These are phyloP conservation scores for Myotis yumanensis DNA, from an alignment of 2,113 vertebrate genomes.

Conservation along the genomic window DNA sequence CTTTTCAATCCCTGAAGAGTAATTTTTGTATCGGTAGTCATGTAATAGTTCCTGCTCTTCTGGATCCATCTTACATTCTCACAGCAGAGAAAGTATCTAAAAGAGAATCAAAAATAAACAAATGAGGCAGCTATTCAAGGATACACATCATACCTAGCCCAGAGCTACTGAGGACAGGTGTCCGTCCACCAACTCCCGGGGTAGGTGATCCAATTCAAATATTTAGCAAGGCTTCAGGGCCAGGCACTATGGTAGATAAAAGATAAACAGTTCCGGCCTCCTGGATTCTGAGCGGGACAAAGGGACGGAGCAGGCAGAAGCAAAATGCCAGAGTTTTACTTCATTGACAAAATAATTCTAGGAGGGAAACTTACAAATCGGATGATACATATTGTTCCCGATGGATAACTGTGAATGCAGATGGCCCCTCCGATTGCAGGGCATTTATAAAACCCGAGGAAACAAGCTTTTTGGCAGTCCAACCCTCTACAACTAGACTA, in stretches of 20 bases:
- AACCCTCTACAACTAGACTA: not conserved
- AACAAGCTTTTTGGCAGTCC: not conserved
- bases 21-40: slow-evolving; percentile 96
- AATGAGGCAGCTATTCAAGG: not conserved
- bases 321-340: not conserved
- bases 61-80: slow-evolving; percentile 93
- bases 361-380: not conserved
- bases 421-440: fast-evolving
- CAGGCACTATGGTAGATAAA: not conserved
- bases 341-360: not conserved
- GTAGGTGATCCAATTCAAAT: slow-evolving; percentile 35
- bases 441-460: not conserved
- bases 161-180: not conserved
- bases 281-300: not conserved
- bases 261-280: not conserved
- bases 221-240: slow-evolving; percentile 41
- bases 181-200: not conserved
- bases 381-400: not conserved
- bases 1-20: slow-evolving; percentile 94
- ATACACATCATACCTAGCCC: not conserved
- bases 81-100: slow-evolving; percentile 51
- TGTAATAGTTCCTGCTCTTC: slow-evolving; percentile 94
- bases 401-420: not conserved
- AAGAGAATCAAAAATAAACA: slow-evolving; percentile 46
- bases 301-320: not conserved